A percentile compares a stretch with the other conserved stretches of the same genome.
Conservation (phyloP, 1,140 invertebrate species). For the Paracyclopina nana region DNA sequence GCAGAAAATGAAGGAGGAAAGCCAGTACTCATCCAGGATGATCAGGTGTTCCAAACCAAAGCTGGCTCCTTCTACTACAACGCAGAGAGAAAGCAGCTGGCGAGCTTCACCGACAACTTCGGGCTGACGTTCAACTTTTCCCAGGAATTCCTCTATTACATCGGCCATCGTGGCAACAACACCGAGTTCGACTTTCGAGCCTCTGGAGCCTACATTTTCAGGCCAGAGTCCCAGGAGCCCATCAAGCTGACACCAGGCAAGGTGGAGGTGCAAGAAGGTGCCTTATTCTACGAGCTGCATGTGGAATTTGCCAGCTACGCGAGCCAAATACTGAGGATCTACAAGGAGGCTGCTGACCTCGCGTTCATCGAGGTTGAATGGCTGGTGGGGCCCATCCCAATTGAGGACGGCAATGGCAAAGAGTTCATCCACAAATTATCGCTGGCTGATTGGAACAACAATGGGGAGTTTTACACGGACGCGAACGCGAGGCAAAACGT, state of each 20-base stretch:
- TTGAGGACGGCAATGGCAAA: slow-evolving; percentile 41
- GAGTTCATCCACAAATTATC: slow-evolving; percentile 54
- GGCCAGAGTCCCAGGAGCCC: slow-evolving; percentile 33
- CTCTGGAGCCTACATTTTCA: slow-evolving; percentile 70
- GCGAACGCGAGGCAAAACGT: neutral
- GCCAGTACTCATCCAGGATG: no score
- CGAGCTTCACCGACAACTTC: no score
- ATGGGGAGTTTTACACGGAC: slow-evolving; percentile 1
- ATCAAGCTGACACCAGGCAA: neutral
- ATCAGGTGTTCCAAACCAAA: no score
- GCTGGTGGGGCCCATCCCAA: slow-evolving; percentile 76
- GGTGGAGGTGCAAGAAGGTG: slow-evolving; percentile 29
- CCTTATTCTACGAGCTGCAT: slow-evolving; percentile 58
- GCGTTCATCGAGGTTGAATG: slow-evolving; percentile 58
- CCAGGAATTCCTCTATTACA: neutral
- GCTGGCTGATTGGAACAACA: neutral
- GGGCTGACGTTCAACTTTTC: neutral
- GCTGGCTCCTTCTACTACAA: no score
- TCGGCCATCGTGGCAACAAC: slow-evolving; percentile 5
- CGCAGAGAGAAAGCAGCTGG: no score
- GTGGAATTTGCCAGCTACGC: slow-evolving; percentile 46
- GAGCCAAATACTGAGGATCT: slow-evolving; percentile 26
- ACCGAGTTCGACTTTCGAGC: slow-evolving; percentile 27
- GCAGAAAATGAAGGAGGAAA: no score
- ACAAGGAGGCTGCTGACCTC: neutral